phyloP scores from a whole-genome alignment of 2,888 invertebrate genomes.

The Galerucella nymphaeae region DNA sequence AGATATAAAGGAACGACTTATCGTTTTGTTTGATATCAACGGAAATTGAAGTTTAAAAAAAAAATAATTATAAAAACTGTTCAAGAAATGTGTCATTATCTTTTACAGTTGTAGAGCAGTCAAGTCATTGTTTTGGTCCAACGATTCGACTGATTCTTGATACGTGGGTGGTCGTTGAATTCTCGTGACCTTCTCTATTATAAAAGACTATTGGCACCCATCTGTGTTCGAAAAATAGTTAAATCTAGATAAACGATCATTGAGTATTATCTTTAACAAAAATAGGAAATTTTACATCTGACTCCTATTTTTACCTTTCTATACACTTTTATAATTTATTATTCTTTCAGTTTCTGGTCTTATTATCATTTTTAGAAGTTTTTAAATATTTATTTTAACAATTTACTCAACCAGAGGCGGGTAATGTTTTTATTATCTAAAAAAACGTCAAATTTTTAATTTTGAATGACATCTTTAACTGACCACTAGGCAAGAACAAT shows the following conservation, averaged over 20 bases:
- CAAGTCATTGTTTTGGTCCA: constrained; percentile 28
- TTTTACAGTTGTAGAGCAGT: constrained; percentile 20
- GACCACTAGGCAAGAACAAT: too few species aligned
- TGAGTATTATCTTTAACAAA: neutral
- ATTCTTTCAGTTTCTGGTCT: too few species aligned
- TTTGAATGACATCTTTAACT: neutral
- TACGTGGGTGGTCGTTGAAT: constrained; percentile 34
- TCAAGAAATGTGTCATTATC: constrained; percentile 29
- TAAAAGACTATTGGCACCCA: constrained; percentile 25
- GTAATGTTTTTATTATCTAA: too few species aligned
- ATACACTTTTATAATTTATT: too few species aligned
- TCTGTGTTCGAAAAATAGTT: constrained; percentile 27
- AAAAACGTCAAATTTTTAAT: too few species aligned
- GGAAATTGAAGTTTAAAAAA: constrained; percentile 22
- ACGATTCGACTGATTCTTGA: constrained; percentile 32
- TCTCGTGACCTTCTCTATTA: constrained; percentile 26
- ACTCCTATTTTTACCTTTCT: too few species aligned
- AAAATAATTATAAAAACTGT: constrained; percentile 15
- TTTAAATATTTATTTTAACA: too few species aligned
- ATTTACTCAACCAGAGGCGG: too few species aligned
- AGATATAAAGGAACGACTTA: constrained; percentile 17
- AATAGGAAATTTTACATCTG: neutral
- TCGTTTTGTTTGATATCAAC: constrained; percentile 16
- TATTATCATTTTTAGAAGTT: too few species aligned
- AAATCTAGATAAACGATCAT: constrained; percentile 25